Evolutionary conservation across 2,797 vertebrate species (phyloP).

Genomic region (Phrynocephalus forsythii): DNA sequence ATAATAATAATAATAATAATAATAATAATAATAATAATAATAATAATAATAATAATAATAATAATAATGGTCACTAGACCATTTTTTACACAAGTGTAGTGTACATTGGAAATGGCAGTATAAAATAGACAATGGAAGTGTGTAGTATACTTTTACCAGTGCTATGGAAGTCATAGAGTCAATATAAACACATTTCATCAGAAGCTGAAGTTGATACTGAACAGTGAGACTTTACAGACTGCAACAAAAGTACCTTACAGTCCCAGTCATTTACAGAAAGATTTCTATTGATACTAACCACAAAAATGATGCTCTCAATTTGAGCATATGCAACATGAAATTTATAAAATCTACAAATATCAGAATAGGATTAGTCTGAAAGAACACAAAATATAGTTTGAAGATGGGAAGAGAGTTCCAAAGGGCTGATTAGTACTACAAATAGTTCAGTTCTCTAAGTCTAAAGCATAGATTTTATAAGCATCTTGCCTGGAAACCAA

Average conservation of each 20-base stretch:
- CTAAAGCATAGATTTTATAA: neutral
- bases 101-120: neutral
- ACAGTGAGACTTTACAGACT: neutral
- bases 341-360: neutral
- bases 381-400: neutral
- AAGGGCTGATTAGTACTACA: neutral
- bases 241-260: neutral
- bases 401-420: neutral
- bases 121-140: neutral
- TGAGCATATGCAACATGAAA: neutral
- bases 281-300: neutral
- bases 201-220: neutral
- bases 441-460: neutral
- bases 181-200: neutral
- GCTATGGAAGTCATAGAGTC: neutral
- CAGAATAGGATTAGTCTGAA: neutral
- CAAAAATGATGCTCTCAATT: neutral
- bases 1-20: no score
- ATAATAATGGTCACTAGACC: neutral
- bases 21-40: no score
- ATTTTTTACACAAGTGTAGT: neutral
- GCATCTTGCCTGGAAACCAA: neutral
- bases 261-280: no score
- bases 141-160: neutral
- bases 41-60: no score